Base-by-base conservation (phyloP, 2,888 invertebrate species). In the Drosophila macrothrix region DNA sequence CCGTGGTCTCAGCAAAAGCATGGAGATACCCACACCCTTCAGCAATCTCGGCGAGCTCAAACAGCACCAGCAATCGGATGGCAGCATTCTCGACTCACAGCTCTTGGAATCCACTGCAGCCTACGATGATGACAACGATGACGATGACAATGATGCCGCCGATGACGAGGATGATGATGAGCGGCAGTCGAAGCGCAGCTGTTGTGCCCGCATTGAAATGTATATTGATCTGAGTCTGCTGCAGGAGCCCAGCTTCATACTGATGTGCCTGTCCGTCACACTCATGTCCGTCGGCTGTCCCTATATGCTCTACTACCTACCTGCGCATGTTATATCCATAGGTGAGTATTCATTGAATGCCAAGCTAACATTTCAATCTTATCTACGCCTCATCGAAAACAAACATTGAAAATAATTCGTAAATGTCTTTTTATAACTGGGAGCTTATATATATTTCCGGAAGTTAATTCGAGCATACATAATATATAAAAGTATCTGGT, bases 241-340 rank as follows among this genome's bases (percentile, higher is more conserved):
- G 37, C 94, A 95, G 84, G 95, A 96, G 50, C 95, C 95, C 78
- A 95, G 95, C 6, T 96, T 96, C 89, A 95, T 96, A 9, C 93
- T 96, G 78, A 95, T 96, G 92, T 96, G 96, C 71, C 94, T 96
- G 3, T 96, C 96, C 0, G 96, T 96, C 14, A 96, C 95, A 1
- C 94, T 96, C 4, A 96, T 96, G 95, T 96, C 96, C 0, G 96
- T 96, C 29, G 96, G 96, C 16, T 96, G 96, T 5, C 96, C 96
- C 0, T 96, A 96, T 91, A 96, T 96, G 88, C 92, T 96, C 4
- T 96, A 96, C 92, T 96, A 96, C 87, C 92, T 97, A 52, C 96
- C 96, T 0, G 96, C 96, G 0, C 96, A 96, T 87, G 96, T 96
- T 0, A 95, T 96, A 46, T 94, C 96, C 0, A 94, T 94, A 1